Evolutionary conservation across 2,113 vertebrate species (phyloP).

Genomic region (Vombatus ursinus): DNA sequence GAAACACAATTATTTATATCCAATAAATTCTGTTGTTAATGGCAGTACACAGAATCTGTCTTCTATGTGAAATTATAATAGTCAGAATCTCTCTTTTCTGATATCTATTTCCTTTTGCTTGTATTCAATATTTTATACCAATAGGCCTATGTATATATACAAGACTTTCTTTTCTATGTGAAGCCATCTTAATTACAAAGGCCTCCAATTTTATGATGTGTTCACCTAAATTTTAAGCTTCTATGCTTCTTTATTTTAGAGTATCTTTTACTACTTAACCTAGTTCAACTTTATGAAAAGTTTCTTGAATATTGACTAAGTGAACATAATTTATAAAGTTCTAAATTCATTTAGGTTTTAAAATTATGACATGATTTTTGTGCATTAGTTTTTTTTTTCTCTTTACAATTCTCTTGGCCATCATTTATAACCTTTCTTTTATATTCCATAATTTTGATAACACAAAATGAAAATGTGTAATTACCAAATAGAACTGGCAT

Average conservation of each 20-base stretch:
- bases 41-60: background rate
- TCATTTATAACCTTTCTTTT: conserved; percentile 43
- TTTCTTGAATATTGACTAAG: background rate
- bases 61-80: background rate
- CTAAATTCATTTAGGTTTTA: background rate
- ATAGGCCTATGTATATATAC: background rate
- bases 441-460: conserved; percentile 42
- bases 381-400: background rate
- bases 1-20: background rate
- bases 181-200: background rate
- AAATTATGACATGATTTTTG: background rate
- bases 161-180: background rate
- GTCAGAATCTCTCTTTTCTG: background rate
- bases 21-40: background rate
- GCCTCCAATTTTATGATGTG: background rate
- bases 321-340: background rate
- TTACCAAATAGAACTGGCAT: conserved; percentile 41
- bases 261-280: background rate
- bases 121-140: background rate
- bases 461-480: conserved; percentile 41
- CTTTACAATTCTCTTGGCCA: background rate
- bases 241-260: background rate
- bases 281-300: background rate
- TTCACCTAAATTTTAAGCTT: background rate
- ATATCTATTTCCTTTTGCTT: background rate